These are phyloP conservation scores for Mamestra configurata DNA, from an alignment of 1,140 invertebrate genomes.

Conservation along the genomic window DNA sequence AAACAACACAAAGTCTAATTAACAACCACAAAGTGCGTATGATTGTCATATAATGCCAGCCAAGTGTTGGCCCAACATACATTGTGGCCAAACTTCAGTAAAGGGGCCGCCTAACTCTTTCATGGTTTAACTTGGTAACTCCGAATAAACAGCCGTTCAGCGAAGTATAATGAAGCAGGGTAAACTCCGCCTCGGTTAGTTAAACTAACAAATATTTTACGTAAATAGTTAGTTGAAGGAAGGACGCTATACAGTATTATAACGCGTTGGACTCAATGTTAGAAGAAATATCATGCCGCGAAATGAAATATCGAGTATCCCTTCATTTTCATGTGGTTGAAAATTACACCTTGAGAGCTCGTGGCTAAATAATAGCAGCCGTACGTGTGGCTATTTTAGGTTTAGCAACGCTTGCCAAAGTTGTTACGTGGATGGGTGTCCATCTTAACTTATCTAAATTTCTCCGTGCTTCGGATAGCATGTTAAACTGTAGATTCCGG, in stretches of 20 bases:
- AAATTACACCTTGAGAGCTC: too few relatives aligned
- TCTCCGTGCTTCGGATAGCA: too few relatives aligned
- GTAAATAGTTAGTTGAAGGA: neutral
- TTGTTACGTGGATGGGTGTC: too few relatives aligned
- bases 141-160: neutral
- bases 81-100: neutral
- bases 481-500: too few relatives aligned
- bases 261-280: neutral
- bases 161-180: conserved; percentile 10
- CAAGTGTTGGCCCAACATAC: neutral
- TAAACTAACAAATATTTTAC: conserved; percentile 8
- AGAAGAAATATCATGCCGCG: too few relatives aligned
- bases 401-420: too few relatives aligned
- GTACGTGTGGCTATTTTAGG: too few relatives aligned
- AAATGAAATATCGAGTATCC: too few relatives aligned
- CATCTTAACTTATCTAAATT: too few relatives aligned
- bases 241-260: neutral
- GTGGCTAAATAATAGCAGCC: too few relatives aligned
- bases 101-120: conserved; percentile 20
- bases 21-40: neutral
- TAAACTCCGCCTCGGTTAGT: neutral
- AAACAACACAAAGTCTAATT: conserved; percentile 11
- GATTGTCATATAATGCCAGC: conserved; percentile 9
- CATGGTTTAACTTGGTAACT: conserved; percentile 17
- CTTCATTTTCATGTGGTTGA: too few relatives aligned